Evolutionary conservation across 2,113 vertebrate genomes (phyloP), one percentile per base, ranked within the genome.

Genomic region (Gavia stellata): DNA sequence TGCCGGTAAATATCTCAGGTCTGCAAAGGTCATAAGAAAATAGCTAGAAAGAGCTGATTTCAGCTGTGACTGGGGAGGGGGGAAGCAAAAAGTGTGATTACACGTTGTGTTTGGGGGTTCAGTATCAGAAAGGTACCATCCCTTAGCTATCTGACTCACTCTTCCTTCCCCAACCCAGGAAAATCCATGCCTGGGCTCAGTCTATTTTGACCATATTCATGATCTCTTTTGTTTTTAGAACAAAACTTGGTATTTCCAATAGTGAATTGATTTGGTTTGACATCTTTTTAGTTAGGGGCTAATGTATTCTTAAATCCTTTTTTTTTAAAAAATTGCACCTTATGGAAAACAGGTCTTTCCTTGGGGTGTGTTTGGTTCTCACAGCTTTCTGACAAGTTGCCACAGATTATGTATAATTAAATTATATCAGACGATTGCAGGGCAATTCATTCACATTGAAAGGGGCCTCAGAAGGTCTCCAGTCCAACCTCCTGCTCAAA

Each of bases 1-100:
- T 98, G 98, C 99, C 6, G 98, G 99, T 99, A 98, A 98, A 86
- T 84, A 92, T 90, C 84, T 84, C n/a, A 52, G 47, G 17, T 91
- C 16, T n/a, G 34, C 58, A 95, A 44, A 58, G 75, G 26, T 36
- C 7, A 0, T 62, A 67, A 63, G 45, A 71, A 89, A 89, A 73
- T 55, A 53, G 13, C 14, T 44, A 36, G 12, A 74, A 88, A 79
- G 18, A 81, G 4, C 28, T 62, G 67, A 81, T 81, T 83, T 55
- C 31, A 40, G 31, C 38, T 75, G 61, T 81, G 34, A 42, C 45
- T 14, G 19, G 17, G 55, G 31, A 81, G 14, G 24, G 28, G 7
- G 33, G 44, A 65, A 84, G 23, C 16, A 79, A 26, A 88, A 70
- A 52, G 3, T 67, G 52, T 59, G 18, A 59, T 59, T 4, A 28